These are phyloP conservation scores for Turnix velox DNA, from an alignment of 2,113 vertebrate genomes.

Conservation along the genomic window DNA sequence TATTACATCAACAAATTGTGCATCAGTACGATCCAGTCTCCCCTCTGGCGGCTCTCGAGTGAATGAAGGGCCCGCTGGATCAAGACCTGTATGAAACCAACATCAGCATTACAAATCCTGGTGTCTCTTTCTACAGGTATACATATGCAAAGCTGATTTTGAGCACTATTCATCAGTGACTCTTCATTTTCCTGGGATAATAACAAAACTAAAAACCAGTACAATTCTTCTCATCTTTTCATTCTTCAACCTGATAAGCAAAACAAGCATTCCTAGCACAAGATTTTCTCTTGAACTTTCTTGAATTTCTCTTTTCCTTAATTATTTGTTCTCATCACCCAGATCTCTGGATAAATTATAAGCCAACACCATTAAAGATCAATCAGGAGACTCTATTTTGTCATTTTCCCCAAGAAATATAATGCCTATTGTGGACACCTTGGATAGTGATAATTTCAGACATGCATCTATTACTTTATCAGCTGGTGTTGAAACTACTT, in stretches of 20 bases:
- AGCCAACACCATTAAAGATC: neutral
- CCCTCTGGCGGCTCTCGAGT: conserved; percentile 64
- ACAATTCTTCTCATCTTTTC: neutral
- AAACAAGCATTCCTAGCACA: neutral
- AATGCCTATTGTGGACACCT: neutral
- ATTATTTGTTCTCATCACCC: neutral
- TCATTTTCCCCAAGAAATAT: neutral
- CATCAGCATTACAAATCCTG: neutral
- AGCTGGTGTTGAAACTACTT: neutral
- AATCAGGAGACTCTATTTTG: neutral
- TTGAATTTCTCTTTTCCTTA: neutral
- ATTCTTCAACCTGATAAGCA: neutral
- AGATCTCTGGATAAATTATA: neutral
- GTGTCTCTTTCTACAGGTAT: neutral
- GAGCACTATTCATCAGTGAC: neutral
- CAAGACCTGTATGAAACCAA: conserved; percentile 78
- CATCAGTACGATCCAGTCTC: conserved; percentile 84
- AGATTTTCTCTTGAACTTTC: no score
- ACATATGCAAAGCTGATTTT: neutral
- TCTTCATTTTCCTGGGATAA: neutral
- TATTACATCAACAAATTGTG: conserved; percentile 91
- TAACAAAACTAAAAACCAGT: neutral
- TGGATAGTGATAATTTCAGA: neutral
- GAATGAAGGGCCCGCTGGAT: conserved; percentile 91
- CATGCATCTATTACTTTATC: neutral